Evolutionary conservation across 1,140 invertebrate genomes (phyloP).

Genomic region (Ceratosolen solmsi): DNA sequence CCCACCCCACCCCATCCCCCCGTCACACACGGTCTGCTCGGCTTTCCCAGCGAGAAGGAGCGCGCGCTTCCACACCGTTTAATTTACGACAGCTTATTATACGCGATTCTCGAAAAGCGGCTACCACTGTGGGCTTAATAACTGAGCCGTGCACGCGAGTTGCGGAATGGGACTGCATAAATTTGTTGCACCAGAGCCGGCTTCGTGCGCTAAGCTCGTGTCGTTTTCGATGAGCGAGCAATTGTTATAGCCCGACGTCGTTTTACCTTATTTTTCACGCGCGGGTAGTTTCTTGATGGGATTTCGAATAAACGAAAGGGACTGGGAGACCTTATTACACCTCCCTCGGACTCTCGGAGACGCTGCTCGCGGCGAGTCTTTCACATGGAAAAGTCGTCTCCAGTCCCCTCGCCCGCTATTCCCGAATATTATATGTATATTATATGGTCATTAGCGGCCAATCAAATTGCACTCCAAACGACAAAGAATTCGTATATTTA

Average conservation of each 20-base stretch:
- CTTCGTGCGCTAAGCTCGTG: neutral
- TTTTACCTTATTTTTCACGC: neutral
- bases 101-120: conserved; percentile 23
- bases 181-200: neutral
- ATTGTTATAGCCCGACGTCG: neutral
- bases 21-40: neutral
- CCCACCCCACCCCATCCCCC: no score
- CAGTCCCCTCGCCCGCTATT: no score
- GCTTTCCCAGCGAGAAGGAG: neutral
- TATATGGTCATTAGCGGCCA: no score
- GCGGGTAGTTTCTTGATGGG: neutral
- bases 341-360: neutral
- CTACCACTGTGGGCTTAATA: neutral
- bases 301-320: neutral
- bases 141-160: neutral
- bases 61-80: conserved; percentile 15
- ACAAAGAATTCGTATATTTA: no score
- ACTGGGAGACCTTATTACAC: neutral
- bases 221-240: neutral
- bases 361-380: neutral
- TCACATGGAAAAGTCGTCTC: no score
- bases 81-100: conserved; percentile 43
- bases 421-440: no score
- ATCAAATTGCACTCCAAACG: no score
- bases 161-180: conserved; percentile 9